These are phyloP conservation scores for Catharus minimus DNA, from an alignment of 2,113 vertebrate genomes.

Conservation along the genomic window DNA sequence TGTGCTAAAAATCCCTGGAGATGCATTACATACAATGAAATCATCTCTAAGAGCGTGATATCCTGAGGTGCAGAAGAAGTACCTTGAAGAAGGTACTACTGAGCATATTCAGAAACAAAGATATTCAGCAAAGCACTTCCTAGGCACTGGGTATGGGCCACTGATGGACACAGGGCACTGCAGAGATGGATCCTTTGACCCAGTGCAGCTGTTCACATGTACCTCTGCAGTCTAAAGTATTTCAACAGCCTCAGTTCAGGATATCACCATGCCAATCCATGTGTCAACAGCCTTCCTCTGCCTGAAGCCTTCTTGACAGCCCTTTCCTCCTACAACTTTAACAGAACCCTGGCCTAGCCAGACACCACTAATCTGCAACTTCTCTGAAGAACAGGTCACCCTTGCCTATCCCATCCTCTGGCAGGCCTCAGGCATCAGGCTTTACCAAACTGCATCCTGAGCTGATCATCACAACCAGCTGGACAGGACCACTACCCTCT, in stretches of 20 bases:
- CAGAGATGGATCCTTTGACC: not conserved
- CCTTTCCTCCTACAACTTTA: not conserved
- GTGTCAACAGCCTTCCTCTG: not conserved
- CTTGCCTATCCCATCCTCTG: not conserved
- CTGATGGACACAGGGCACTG: not conserved
- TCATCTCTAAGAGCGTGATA: not conserved
- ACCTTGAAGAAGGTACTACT: not conserved
- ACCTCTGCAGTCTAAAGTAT: not conserved
- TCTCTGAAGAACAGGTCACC: not conserved
- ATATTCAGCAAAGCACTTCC: not conserved
- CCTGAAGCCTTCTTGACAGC: not conserved
- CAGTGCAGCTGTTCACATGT: not conserved
- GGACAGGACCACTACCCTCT: not conserved
- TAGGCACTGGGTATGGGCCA: fast-evolving
- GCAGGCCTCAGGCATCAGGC: not conserved
- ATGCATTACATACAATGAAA: not conserved
- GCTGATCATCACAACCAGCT: not conserved
- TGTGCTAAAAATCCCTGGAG: not conserved
- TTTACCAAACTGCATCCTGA: not conserved
- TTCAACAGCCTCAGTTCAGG: not conserved
- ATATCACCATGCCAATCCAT: not conserved
- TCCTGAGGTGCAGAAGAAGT: not conserved
- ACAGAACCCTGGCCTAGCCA: not conserved
- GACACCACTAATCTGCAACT: not conserved
- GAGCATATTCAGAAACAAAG: not conserved